Evolutionary conservation across 2,797 vertebrate genomes (phyloP).

Genomic region (Phoeniculus purpureus): DNA sequence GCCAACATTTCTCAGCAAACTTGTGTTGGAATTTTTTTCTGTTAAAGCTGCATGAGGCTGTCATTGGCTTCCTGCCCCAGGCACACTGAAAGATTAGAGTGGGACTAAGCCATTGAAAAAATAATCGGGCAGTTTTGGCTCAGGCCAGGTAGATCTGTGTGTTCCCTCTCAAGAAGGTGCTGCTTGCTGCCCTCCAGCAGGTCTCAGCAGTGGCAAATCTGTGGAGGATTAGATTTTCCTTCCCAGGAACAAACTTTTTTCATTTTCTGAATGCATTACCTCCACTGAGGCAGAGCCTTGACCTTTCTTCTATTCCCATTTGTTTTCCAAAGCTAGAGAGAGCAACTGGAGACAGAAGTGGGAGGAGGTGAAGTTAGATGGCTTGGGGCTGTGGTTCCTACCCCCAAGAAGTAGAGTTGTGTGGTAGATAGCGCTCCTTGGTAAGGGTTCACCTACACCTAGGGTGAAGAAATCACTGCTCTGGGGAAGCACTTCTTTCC

Average conservation of each 20-base stretch:
- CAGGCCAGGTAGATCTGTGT: fast-evolving
- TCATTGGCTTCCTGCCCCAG: background rate
- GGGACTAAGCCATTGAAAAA: background rate
- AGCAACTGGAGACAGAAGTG: background rate
- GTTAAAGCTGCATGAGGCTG: background rate
- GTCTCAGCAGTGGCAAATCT: background rate
- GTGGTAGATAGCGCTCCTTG: background rate
- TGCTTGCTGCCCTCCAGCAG: background rate
- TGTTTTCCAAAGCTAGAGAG: background rate
- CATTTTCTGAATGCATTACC: background rate
- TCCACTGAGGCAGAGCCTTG: background rate
- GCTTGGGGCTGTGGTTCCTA: background rate
- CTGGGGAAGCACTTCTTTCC: background rate
- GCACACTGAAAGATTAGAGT: background rate
- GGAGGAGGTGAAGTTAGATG: background rate
- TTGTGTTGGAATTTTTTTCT: background rate
- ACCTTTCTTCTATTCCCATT: background rate
- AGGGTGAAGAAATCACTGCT: background rate
- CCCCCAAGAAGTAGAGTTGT: background rate
- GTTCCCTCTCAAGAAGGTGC: background rate
- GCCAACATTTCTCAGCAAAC: background rate
- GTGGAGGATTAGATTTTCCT: background rate
- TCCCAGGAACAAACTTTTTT: background rate
- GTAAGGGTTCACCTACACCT: background rate
- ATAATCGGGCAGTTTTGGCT: background rate